Conservation (phyloP, 2,888 invertebrate species). For the Lasioglossum villosulum region DNA sequence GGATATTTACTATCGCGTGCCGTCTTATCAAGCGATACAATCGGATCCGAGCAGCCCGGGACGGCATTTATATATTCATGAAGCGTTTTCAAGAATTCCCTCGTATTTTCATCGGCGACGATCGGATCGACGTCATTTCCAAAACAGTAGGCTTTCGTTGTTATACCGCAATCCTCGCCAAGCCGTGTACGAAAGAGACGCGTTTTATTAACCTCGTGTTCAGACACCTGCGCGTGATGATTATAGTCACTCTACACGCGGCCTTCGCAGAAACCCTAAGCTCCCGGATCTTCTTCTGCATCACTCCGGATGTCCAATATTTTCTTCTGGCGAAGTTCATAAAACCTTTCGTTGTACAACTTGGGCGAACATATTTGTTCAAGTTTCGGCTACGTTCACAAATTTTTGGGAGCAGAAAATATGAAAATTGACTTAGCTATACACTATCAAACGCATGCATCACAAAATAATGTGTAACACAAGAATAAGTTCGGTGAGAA, state of each 20-base stretch:
- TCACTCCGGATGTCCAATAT: not conserved
- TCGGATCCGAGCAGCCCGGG: conserved; percentile 35
- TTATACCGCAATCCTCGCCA: not conserved
- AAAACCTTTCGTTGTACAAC: not conserved
- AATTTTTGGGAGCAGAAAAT: not conserved
- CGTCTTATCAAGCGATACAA: conserved; percentile 47
- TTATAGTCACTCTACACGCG: not conserved
- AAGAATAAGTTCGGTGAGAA: too few species aligned
- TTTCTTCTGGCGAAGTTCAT: too few species aligned
- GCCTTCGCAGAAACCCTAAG: not conserved
- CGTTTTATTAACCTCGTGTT: not conserved
- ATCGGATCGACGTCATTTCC: not conserved
- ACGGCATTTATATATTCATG: conserved; percentile 53
- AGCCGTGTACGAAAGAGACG: not conserved
- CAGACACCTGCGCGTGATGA: not conserved
- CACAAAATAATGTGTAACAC: too few species aligned
- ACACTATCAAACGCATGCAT: too few species aligned
- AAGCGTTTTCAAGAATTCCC: conserved; percentile 49
- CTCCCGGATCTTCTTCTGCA: not conserved
- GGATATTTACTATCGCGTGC: conserved; percentile 61
- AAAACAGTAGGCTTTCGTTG: not conserved
- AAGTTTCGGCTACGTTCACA: not conserved
- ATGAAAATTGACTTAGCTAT: not conserved
- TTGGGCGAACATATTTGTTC: not conserved
- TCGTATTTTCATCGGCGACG: conserved; percentile 9